These are phyloP conservation scores for Parazoanthus darwini DNA, from an alignment of 92 coral and sea anemone species.

Conservation along the genomic window DNA sequence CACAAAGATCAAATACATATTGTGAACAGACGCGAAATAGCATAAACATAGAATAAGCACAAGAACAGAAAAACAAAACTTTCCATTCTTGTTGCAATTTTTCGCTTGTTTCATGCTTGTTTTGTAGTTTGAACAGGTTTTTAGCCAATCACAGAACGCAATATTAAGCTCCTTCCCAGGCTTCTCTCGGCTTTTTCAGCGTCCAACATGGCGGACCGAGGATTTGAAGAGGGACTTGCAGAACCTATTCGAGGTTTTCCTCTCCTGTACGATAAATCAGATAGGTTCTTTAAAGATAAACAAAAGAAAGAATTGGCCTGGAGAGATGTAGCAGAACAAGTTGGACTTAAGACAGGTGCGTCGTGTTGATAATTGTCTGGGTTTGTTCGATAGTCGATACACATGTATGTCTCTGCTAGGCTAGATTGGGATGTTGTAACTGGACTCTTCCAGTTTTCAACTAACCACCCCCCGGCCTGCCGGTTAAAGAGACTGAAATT, in stretches of 20 bases:
- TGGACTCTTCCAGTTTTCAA: constrained; percentile 35
- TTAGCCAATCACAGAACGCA: constrained; percentile 37
- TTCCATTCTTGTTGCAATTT: no score
- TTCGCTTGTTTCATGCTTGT: no score
- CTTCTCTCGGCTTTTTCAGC: neutral
- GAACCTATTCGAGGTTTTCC: constrained; percentile 42
- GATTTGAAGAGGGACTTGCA: constrained; percentile 38
- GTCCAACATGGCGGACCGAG: constrained; percentile 40
- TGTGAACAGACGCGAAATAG: no score
- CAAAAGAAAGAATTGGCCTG: constrained; percentile 41
- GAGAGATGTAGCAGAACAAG: constrained; percentile 39
- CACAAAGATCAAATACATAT: no score
- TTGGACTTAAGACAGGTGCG: neutral
- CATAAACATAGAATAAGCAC: no score
- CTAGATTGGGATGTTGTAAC: no score
- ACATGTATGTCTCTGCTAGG: no score
- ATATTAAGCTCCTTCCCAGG: constrained; percentile 37
- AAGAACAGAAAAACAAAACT: no score
- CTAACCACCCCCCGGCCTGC: constrained; percentile 35
- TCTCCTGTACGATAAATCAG: constrained; percentile 11
- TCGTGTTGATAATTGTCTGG: no score
- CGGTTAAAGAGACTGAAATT: constrained; percentile 31
- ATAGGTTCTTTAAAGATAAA: constrained; percentile 28
- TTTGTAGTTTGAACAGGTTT: neutral
- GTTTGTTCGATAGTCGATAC: no score